These are phyloP conservation scores for Trichogramma dendrolimi DNA, from an alignment of 2,888 invertebrate genomes.

Conservation along the genomic window DNA sequence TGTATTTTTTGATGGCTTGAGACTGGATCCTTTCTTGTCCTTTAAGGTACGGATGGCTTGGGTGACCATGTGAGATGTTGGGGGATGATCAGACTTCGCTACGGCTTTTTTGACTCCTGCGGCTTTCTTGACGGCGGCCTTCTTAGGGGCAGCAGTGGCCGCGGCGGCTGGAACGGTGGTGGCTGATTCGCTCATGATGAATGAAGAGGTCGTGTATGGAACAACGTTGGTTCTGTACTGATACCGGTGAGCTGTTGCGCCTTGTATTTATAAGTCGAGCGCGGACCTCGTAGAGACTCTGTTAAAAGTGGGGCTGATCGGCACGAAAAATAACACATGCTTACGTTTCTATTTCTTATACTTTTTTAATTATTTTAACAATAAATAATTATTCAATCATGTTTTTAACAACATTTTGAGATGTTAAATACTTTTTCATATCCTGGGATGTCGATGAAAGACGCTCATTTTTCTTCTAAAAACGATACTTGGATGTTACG, in stretches of 20 bases:
- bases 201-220: not conserved
- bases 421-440: too few species aligned
- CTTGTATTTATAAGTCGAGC: not conserved
- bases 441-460: too few species aligned
- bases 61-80: slow-evolving; percentile 58
- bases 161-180: not conserved
- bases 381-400: too few species aligned
- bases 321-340: too few species aligned
- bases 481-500: too few species aligned
- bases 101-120: slow-evolving; percentile 5
- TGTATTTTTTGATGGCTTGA: slow-evolving; percentile 63
- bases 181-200: slow-evolving; percentile 4
- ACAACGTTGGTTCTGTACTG: not conserved
- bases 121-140: slow-evolving; percentile 25
- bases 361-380: too few species aligned
- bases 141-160: slow-evolving; percentile 20
- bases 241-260: not conserved
- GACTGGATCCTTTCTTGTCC: slow-evolving; percentile 60
- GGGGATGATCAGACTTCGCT: slow-evolving; percentile 51
- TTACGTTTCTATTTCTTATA: too few species aligned
- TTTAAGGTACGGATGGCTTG: slow-evolving; percentile 51
- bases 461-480: too few species aligned
- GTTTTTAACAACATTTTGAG: too few species aligned
- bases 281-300: slow-evolving; percentile 16
- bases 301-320: not conserved